These are phyloP conservation scores for Protaetia brevitarsis DNA, from an alignment of 1,140 invertebrate genomes.

Conservation along the genomic window DNA sequence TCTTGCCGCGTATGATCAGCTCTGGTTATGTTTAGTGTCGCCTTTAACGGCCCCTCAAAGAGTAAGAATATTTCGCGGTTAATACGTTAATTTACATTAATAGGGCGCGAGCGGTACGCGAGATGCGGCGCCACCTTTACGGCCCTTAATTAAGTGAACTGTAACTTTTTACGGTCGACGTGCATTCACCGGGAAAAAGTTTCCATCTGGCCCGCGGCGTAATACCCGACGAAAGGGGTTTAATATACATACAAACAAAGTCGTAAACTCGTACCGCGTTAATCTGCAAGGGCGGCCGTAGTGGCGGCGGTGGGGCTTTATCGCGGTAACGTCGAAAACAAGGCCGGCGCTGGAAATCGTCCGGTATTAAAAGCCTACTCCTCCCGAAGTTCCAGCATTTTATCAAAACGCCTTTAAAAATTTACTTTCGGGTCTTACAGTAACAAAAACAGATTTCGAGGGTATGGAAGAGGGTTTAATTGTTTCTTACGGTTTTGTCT, in stretches of 20 bases:
- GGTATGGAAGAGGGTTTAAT: no score
- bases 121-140: not conserved
- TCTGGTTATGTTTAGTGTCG: not conserved
- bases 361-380: slow-evolving; percentile 1
- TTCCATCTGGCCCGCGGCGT: not conserved
- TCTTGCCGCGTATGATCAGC: not conserved
- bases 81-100: slow-evolving; percentile 16
- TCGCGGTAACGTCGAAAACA: not conserved
- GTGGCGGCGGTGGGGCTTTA: not conserved
- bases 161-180: not conserved
- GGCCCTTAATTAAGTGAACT: slow-evolving; percentile 13
- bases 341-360: no score
- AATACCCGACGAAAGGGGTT: slow-evolving; percentile 5
- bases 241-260: slow-evolving; percentile 5
- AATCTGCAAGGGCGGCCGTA: not conserved
- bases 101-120: not conserved
- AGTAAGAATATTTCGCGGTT: not conserved
- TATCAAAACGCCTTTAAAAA: no score
- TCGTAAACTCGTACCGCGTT: slow-evolving; percentile 7
- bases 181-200: slow-evolving; percentile 7
- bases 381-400: no score
- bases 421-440: no score
- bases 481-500: no score
- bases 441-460: no score
- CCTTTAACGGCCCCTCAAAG: not conserved